Conservation (phyloP, 2,797 vertebrate species). For the Etheostoma perlongum region DNA sequence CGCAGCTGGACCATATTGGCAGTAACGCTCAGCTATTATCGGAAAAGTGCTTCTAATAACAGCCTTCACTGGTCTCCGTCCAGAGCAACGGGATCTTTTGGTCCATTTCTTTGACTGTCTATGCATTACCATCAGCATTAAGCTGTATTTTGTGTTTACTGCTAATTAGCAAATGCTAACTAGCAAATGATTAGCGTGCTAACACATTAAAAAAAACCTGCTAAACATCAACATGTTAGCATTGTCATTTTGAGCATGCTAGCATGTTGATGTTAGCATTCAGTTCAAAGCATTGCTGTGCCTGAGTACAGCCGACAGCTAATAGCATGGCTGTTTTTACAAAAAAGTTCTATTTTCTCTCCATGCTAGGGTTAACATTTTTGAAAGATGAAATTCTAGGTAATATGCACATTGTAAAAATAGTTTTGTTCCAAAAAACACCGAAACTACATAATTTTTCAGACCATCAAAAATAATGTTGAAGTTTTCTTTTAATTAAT, state of each 20-base stretch:
- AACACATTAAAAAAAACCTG: background rate
- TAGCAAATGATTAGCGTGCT: background rate
- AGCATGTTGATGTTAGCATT: background rate
- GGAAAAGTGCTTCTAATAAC: too few relatives aligned
- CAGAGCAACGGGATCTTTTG: too few relatives aligned
- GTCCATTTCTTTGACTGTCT: too few relatives aligned
- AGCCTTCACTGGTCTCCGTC: too few relatives aligned
- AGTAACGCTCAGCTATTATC: too few relatives aligned
- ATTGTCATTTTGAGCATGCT: background rate
- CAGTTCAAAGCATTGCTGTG: background rate
- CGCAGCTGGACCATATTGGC: too few relatives aligned
- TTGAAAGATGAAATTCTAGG: background rate
- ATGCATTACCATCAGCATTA: background rate
- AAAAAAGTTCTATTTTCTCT: background rate
- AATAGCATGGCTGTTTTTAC: background rate
- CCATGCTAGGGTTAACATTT: background rate
- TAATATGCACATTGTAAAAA: background rate
- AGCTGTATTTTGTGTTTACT: background rate
- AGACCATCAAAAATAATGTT: slow-evolving; percentile 26
- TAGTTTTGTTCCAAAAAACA: background rate
- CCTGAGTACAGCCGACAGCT: background rate
- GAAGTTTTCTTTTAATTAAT: slow-evolving; percentile 23
- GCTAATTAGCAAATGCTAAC: background rate
- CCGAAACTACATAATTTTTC: background rate
- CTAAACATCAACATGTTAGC: background rate